These are phyloP conservation scores for Pelosia muscerda DNA, from an alignment of 2,888 invertebrate genomes.

Conservation along the genomic window DNA sequence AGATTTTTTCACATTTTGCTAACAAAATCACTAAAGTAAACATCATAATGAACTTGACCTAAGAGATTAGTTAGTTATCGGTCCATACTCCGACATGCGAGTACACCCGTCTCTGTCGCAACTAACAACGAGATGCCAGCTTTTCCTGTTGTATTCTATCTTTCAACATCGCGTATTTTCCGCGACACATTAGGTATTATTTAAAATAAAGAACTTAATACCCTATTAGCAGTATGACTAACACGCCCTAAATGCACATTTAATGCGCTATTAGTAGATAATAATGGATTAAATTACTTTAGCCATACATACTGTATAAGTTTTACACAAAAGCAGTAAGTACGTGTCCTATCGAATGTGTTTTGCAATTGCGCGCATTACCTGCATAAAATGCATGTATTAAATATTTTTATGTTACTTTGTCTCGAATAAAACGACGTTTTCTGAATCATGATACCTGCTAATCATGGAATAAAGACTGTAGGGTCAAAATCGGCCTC, in stretches of 20 bases:
- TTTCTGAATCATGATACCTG: neutral
- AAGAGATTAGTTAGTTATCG: constrained; percentile 71
- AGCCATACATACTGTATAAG: neutral
- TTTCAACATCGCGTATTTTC: constrained; percentile 24
- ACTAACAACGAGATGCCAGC: constrained; percentile 34
- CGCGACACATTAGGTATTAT: neutral
- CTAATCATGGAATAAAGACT: neutral
- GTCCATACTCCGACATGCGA: constrained; percentile 25
- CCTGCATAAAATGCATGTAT: no score
- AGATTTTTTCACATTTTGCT: constrained; percentile 81
- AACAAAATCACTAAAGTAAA: constrained; percentile 70
- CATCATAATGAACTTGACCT: constrained; percentile 81
- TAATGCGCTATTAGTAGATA: neutral
- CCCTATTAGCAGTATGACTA: no score
- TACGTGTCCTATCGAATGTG: neutral
- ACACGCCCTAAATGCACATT: no score
- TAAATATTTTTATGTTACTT: neutral
- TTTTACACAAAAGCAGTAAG: neutral
- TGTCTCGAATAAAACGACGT: neutral
- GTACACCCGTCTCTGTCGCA: constrained; percentile 29
- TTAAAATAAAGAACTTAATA: neutral
- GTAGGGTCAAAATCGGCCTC: no score
- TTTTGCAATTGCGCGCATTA: neutral
- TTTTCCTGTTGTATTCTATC: constrained; percentile 40
- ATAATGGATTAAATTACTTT: neutral